Conservation (phyloP, 2,797 vertebrate genomes). For the Peromyscus melanophrys region DNA sequence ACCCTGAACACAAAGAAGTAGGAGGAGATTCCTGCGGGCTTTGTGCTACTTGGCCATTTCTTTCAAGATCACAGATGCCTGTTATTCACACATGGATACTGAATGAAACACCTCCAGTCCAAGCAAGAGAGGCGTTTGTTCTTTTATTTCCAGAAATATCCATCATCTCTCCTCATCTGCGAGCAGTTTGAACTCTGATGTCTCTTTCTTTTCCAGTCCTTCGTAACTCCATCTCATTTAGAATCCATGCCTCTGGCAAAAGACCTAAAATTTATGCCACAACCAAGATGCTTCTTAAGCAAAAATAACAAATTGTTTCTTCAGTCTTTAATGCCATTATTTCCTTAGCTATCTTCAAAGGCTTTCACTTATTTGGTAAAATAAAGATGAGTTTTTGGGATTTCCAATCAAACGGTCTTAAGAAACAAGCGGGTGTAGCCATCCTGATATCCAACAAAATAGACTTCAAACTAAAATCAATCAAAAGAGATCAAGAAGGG, state of each 20-base stretch:
- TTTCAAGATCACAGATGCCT: background rate
- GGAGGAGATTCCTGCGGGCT: background rate
- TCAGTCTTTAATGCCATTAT: conserved; percentile 52
- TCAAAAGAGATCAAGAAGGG: too few relatives aligned
- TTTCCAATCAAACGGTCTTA: too few relatives aligned
- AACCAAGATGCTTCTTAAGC: background rate
- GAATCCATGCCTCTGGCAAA: background rate
- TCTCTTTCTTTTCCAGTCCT: background rate
- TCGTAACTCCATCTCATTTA: background rate
- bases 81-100: background rate
- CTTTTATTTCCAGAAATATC: background rate
- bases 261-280: background rate
- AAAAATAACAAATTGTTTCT: conserved; percentile 22
- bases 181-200: background rate
- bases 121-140: background rate
- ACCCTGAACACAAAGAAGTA: background rate
- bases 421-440: too few relatives aligned
- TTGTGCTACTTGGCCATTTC: background rate
- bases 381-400: background rate
- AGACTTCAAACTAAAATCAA: too few relatives aligned
- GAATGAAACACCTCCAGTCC: background rate
- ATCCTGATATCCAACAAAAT: too few relatives aligned
- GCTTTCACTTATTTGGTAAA: conserved; percentile 38
- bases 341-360: conserved; percentile 19
- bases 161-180: background rate